Evolutionary conservation across 2,888 invertebrate species (phyloP).

Genomic region (Amphipyra tragopoginis): DNA sequence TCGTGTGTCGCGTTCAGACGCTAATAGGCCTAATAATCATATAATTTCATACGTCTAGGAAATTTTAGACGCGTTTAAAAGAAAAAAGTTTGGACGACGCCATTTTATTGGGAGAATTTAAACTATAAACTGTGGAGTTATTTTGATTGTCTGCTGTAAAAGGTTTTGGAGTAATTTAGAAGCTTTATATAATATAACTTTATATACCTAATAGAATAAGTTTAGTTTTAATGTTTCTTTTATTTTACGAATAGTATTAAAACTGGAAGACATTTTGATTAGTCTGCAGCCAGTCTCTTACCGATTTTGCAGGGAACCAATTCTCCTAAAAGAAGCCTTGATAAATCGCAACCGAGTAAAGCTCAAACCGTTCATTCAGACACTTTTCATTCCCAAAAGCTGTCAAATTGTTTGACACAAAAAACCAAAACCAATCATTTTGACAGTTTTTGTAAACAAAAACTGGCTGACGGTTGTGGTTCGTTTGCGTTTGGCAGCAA

Average conservation of each 20-base stretch:
- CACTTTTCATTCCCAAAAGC: too few species aligned
- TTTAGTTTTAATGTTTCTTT: conserved; percentile 2
- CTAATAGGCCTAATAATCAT: conserved; percentile 55
- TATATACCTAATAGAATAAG: neutral
- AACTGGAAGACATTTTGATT: neutral
- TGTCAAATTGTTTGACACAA: too few species aligned
- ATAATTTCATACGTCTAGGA: conserved; percentile 47
- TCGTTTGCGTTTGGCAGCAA: too few species aligned
- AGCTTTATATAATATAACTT: too few species aligned
- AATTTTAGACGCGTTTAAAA: conserved; percentile 32
- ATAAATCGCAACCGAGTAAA: too few species aligned
- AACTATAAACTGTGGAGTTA: conserved; percentile 30
- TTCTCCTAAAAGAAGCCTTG: too few species aligned
- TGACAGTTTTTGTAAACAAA: too few species aligned
- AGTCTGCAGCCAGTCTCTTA: too few species aligned
- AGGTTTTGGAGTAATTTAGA: conserved; percentile 16
- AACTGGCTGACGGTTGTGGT: too few species aligned
- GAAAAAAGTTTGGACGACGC: conserved; percentile 29
- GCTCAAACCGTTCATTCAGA: too few species aligned
- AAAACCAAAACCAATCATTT: too few species aligned
- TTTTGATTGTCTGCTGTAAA: conserved; percentile 14
- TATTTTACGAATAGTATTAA: neutral
- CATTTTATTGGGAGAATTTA: conserved; percentile 34
- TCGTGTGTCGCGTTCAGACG: conserved; percentile 48
- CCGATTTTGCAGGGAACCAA: too few species aligned